Evolutionary conservation across 2,113 vertebrate genomes (phyloP).

Genomic region (Mus pahari): DNA sequence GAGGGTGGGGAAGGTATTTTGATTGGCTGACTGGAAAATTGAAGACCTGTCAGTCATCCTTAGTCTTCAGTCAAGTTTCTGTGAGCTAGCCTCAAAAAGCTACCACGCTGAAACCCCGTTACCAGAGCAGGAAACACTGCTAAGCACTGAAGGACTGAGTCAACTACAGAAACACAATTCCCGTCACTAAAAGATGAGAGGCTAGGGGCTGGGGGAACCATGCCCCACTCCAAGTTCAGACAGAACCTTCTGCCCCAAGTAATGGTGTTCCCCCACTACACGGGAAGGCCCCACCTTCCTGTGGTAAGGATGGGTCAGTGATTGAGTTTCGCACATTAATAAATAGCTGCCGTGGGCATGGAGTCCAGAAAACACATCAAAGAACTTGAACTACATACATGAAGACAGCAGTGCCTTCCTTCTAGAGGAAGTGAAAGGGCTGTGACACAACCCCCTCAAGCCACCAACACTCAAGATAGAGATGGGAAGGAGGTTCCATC

Average conservation of each 20-base stretch:
- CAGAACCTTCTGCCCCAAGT: not conserved
- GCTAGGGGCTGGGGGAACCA: not conserved
- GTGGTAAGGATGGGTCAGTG: not conserved
- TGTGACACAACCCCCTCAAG: not conserved
- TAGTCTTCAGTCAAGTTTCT: not conserved
- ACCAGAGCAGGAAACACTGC: not conserved
- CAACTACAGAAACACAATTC: not conserved
- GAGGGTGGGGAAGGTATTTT: not conserved
- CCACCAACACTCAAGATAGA: not conserved
- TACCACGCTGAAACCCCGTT: not conserved
- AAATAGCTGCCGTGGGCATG: not conserved
- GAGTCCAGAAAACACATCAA: constrained; percentile 12
- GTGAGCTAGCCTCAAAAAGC: constrained; percentile 38
- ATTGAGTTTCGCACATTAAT: constrained; percentile 63
- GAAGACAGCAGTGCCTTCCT: not conserved
- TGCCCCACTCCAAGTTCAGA: not conserved
- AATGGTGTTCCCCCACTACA: constrained; percentile 13
- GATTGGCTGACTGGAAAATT: not conserved
- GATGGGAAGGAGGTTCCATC: not conserved
- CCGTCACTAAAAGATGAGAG: too few relatives aligned
- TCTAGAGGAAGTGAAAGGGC: not conserved
- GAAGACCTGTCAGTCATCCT: not conserved
- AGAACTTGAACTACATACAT: not conserved
- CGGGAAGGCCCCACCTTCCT: not conserved
- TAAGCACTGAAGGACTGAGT: not conserved